These are phyloP conservation scores for Schizopygopsis pylzovi DNA, from an alignment of 2,797 vertebrate genomes.

Conservation along the genomic window DNA sequence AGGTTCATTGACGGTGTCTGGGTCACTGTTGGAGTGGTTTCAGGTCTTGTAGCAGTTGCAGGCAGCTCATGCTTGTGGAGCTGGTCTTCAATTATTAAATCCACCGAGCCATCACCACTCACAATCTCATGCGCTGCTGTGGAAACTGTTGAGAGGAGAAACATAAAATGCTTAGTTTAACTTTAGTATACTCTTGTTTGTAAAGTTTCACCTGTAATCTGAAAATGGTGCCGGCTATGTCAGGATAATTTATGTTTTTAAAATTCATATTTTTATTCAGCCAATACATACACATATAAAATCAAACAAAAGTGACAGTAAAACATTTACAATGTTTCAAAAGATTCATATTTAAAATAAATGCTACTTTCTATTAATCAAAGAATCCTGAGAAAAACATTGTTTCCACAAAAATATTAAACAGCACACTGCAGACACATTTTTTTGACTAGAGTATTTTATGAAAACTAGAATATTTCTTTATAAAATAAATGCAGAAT, in stretches of 20 bases:
- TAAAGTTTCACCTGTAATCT: not conserved
- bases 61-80: slow-evolving; percentile 74
- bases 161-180: not conserved
- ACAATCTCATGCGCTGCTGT: slow-evolving; percentile 73
- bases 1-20: slow-evolving; percentile 15
- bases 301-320: too few relatives aligned
- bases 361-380: too few relatives aligned
- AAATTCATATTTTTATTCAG: too few relatives aligned
- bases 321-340: too few relatives aligned
- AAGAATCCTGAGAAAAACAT: too few relatives aligned
- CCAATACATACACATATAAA: too few relatives aligned
- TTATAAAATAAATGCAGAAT: not conserved
- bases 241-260: not conserved
- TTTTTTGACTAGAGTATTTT: too few relatives aligned
- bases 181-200: not conserved
- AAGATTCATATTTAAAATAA: too few relatives aligned
- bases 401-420: too few relatives aligned
- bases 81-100: slow-evolving; percentile 85
- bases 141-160: not conserved
- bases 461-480: too few relatives aligned
- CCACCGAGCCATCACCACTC: slow-evolving; percentile 81
- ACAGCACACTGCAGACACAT: too few relatives aligned
- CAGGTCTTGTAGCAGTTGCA: not conserved
- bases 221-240: not conserved
- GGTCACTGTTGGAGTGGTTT: slow-evolving; percentile 24